These are phyloP conservation scores for Myiotriccus ornatus DNA, from an alignment of 2,797 vertebrate species.

Conservation along the genomic window DNA sequence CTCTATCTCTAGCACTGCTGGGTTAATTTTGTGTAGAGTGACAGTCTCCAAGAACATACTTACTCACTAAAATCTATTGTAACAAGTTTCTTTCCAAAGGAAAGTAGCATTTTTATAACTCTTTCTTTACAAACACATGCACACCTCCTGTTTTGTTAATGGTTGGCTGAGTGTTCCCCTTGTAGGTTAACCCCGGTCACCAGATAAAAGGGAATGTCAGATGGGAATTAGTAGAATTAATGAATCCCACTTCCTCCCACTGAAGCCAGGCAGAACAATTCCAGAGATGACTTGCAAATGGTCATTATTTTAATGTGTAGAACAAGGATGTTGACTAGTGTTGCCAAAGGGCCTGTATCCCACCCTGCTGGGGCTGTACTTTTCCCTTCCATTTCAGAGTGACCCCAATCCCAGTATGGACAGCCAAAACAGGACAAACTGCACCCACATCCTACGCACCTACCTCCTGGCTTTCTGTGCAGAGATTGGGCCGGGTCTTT, in stretches of 20 bases:
- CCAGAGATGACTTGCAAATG: neutral
- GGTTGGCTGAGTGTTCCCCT: neutral
- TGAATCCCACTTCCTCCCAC: neutral
- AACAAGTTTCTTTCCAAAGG: neutral
- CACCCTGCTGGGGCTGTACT: neutral
- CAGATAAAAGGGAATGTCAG: conserved; percentile 51
- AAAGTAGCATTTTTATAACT: conserved; percentile 22
- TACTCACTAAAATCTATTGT: neutral
- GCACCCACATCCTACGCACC: neutral
- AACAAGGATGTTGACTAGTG: neutral
- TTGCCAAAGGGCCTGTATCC: neutral
- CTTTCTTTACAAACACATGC: neutral
- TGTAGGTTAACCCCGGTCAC: conserved; percentile 3
- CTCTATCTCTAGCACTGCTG: neutral
- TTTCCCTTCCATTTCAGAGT: neutral
- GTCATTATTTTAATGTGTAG: neutral
- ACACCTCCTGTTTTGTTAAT: neutral
- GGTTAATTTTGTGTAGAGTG: conserved; percentile 4
- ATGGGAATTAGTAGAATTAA: neutral
- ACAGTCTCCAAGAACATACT: neutral
- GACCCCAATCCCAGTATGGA: neutral
- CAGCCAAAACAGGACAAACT: neutral
- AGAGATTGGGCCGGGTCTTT: neutral
- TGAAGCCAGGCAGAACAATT: neutral
- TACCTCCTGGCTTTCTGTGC: neutral